Conservation (phyloP, 2,797 vertebrate genomes). For the Sebastolobus altivelis region DNA sequence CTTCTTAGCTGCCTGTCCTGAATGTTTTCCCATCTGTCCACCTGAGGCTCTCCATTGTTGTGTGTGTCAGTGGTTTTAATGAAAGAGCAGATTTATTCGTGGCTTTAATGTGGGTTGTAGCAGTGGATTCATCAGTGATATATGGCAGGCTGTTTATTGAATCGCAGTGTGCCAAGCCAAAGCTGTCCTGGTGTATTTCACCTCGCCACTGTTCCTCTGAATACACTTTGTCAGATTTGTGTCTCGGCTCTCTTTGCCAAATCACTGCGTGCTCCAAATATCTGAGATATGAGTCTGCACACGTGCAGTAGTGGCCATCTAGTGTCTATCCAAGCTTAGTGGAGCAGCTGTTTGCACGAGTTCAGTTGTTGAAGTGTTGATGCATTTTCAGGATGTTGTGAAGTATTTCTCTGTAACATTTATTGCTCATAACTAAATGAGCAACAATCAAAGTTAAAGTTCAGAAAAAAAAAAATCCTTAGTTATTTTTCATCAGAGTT, state of each 20-base stretch:
- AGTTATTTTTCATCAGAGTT: background rate
- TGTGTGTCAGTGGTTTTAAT: constrained; percentile 48
- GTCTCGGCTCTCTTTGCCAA: constrained; percentile 29
- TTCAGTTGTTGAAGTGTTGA: background rate
- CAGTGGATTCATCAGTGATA: constrained; percentile 37
- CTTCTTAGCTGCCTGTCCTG: background rate
- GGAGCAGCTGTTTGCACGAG: background rate
- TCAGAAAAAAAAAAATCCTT: background rate
- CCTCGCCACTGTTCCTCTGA: constrained; percentile 19
- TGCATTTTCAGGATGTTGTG: background rate
- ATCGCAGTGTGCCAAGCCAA: constrained; percentile 2
- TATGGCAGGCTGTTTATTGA: constrained; percentile 48
- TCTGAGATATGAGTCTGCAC: constrained; percentile 2
- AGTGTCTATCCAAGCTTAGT: background rate
- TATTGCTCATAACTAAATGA: background rate
- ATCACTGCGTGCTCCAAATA: constrained; percentile 4
- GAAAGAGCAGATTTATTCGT: constrained; percentile 64
- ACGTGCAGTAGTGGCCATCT: background rate
- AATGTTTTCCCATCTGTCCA: constrained; percentile 6
- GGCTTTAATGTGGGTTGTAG: constrained; percentile 32
- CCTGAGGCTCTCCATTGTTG: constrained; percentile 29
- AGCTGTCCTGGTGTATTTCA: constrained; percentile 37
- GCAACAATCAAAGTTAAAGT: background rate
- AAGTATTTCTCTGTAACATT: background rate
- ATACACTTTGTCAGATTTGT: constrained; percentile 45